phyloP scores from a whole-genome alignment of 2,113 vertebrate species.

The Antennarius striatus region DNA sequence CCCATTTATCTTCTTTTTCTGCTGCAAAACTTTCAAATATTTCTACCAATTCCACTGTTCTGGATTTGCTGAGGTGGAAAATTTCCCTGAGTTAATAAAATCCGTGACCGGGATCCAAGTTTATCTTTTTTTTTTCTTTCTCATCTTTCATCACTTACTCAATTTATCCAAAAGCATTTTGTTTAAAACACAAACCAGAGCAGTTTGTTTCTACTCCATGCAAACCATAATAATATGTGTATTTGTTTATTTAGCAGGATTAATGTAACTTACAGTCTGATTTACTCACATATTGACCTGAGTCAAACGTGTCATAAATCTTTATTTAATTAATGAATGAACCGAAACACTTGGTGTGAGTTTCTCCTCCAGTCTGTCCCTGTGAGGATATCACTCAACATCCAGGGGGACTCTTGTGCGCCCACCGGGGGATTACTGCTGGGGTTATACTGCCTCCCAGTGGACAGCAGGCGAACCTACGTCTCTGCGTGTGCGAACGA shows the following conservation, averaged over 20 bases:
- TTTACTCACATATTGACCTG: not conserved
- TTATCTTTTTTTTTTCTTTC: too few relatives aligned
- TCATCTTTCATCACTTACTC: too few relatives aligned
- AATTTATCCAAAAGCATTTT: too few relatives aligned
- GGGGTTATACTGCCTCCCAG: conserved; percentile 77
- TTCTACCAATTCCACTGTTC: too few relatives aligned
- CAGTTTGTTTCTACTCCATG: not conserved
- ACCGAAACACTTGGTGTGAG: conserved; percentile 1
- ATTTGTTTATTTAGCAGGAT: conserved; percentile 2
- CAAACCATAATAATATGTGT: not conserved
- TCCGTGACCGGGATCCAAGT: too few relatives aligned
- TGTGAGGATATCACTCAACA: conserved; percentile 26
- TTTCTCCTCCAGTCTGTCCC: conserved; percentile 6
- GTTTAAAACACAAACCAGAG: not conserved
- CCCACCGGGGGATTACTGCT: conserved; percentile 33
- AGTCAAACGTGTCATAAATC: not conserved
- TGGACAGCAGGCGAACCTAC: conserved; percentile 36
- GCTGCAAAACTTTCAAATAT: too few relatives aligned
- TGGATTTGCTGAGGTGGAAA: too few relatives aligned
- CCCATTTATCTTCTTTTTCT: too few relatives aligned
- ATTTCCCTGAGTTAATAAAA: too few relatives aligned
- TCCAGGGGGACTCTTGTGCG: conserved; percentile 33
- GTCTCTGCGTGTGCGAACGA: not conserved
- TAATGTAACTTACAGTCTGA: not conserved
- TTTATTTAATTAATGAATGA: conserved; percentile 4